Conservation (phyloP, 2,888 invertebrate species). For the Ommatoiulus sabulosus region DNA sequence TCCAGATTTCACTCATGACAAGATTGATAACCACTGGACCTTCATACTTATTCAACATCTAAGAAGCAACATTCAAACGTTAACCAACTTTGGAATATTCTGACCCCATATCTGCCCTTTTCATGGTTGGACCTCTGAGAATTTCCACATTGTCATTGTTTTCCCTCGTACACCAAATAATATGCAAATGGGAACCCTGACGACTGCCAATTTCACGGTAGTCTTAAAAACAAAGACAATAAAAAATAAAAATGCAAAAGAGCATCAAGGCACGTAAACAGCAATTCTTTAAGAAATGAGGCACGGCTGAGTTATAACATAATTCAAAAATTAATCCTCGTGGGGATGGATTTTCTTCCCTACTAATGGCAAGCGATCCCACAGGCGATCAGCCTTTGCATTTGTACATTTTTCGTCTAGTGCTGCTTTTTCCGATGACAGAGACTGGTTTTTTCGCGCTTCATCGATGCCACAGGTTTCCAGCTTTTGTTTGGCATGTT, state of each 20-base stretch:
- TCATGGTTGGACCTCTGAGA: too few species aligned
- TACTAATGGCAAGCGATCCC: background rate
- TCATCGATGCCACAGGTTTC: background rate
- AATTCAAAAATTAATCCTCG: background rate
- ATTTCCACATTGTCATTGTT: too few species aligned
- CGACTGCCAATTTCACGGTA: too few species aligned
- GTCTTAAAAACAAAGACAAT: background rate
- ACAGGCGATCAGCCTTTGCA: background rate
- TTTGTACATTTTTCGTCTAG: background rate
- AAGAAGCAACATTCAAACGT: too few species aligned
- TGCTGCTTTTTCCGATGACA: background rate
- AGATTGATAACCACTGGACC: too few species aligned
- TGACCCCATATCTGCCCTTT: too few species aligned
- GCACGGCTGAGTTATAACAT: background rate
- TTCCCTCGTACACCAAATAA: too few species aligned
- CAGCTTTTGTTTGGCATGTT: conserved; percentile 48
- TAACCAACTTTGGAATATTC: too few species aligned
- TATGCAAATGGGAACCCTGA: too few species aligned
- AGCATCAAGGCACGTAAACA: background rate
- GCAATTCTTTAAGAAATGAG: background rate
- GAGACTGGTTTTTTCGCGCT: background rate
- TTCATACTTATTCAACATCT: too few species aligned
- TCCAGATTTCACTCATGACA: too few species aligned
- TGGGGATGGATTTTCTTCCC: background rate
- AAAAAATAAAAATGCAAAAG: background rate